A percentile compares a stretch with the other conserved stretches of the same genome.
These are phyloP conservation scores for Rhineura floridana DNA, from an alignment of 2,113 vertebrate species.

Conservation along the genomic window DNA sequence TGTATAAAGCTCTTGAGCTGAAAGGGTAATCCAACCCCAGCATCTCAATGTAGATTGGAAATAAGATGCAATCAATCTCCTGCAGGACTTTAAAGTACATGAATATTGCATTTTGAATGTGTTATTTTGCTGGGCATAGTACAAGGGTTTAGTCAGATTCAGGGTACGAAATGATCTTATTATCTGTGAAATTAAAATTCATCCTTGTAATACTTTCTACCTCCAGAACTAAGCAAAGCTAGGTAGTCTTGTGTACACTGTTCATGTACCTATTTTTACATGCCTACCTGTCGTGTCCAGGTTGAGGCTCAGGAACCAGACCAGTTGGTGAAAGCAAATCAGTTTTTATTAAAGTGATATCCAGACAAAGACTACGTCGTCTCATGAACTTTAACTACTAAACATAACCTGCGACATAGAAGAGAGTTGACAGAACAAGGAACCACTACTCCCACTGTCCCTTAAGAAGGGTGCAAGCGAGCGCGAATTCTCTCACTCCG, in stretches of 20 bases:
- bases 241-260: conserved; percentile 23
- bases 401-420: too few species aligned
- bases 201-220: conserved; percentile 2
- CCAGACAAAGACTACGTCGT: too few species aligned
- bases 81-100: conserved; percentile 60
- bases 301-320: too few species aligned
- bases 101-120: conserved; percentile 52
- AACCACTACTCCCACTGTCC: too few species aligned
- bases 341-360: too few species aligned
- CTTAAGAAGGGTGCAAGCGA: too few species aligned
- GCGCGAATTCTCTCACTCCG: too few species aligned
- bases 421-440: too few species aligned
- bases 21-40: conserved; percentile 44
- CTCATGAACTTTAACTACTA: too few species aligned
- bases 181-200: conserved; percentile 52
- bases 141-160: conserved; percentile 57
- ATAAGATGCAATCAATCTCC: conserved; percentile 64
- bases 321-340: too few species aligned
- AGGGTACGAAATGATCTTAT: conserved; percentile 54
- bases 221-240: conserved; percentile 33
- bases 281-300: too few species aligned
- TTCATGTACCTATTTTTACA: background rate
- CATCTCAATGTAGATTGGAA: conserved; percentile 63
- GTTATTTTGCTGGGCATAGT: conserved; percentile 51
- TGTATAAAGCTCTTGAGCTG: conserved; percentile 47